These are phyloP conservation scores for Latrodectus hesperus DNA, from an alignment of 2,888 invertebrate species.

Conservation along the genomic window DNA sequence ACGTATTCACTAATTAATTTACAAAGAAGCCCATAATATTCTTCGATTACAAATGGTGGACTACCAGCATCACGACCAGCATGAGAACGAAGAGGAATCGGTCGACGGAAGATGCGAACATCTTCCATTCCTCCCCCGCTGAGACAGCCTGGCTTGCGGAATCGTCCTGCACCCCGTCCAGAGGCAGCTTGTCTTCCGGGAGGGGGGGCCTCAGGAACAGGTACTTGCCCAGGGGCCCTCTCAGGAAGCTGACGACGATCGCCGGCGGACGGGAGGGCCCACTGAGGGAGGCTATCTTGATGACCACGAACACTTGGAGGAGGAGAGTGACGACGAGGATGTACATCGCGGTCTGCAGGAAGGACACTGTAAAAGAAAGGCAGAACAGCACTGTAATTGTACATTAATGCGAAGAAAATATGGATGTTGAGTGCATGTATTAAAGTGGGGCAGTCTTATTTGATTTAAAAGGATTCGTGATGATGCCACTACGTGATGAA, in stretches of 20 bases:
- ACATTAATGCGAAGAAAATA: too few species aligned
- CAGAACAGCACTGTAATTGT: not conserved
- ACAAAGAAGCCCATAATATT: not conserved
- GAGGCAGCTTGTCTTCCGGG: conserved; percentile 13
- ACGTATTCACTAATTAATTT: not conserved
- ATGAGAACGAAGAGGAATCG: conserved; percentile 43
- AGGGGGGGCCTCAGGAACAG: conserved; percentile 20
- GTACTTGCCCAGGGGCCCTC: conserved; percentile 43
- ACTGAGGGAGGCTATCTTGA: conserved; percentile 18
- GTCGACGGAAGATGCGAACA: conserved; percentile 49
- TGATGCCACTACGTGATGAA: too few species aligned
- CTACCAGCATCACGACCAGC: conserved; percentile 27
- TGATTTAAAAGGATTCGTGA: too few species aligned
- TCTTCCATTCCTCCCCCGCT: conserved; percentile 50
- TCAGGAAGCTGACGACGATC: conserved; percentile 19
- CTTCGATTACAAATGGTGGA: conserved; percentile 44
- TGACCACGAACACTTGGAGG: conserved; percentile 50
- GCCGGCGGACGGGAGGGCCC: conserved; percentile 54
- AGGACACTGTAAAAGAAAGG: conserved; percentile 49
- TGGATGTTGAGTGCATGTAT: too few species aligned
- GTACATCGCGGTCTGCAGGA: conserved; percentile 57
- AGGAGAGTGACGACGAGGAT: conserved; percentile 21
- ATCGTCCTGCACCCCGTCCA: conserved; percentile 58
- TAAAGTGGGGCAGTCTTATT: too few species aligned
- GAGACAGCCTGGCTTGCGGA: not conserved